Evolutionary conservation across 2,113 vertebrate genomes (phyloP), one percentile per base, ranked within the genome.

Genomic region (Paramisgurnus dabryanus): DNA sequence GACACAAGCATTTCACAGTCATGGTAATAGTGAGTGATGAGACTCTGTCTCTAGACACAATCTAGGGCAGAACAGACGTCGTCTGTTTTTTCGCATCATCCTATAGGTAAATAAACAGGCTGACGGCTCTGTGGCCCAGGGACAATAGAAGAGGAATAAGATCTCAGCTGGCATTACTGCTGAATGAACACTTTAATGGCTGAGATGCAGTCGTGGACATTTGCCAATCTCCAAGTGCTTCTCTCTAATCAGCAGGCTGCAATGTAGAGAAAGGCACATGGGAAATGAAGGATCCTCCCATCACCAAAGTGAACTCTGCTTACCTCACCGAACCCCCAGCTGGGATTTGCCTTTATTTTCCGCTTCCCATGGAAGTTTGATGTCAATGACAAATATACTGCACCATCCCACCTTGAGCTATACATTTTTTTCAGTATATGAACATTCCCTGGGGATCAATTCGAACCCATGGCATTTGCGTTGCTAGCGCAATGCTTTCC

Each of bases 171-270:
- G 64, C 55, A 49, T 75, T 74, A 58, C 18, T 60, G 71, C 79
- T 75, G 79, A 76, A 45, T 76, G 72, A 81, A 76, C 71, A 64
- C 41, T 75, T 81, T 81, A 76, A 81, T 81, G 71, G 64, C 78
- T 43, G 53, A 73, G 61, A 61, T 73, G 64, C 43, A 43, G 50
- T 27, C 45, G 22, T 81, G 72, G 80, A 67, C 80, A 22, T 18
- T 67, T 53, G 80, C 80, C 72, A 81, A 61, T 43, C 65, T 18
- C 11, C 22, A 43, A 69, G 72, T 66, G 41, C 79, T 76, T 3
- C 64, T 3, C 64, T 76, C 41, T 75, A 73, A 66, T 72, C 53
- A 58, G 43, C 53, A 60, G 61, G 13, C 55, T 43, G 58, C 27
- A 13, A 22, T 64, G 47, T 7, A 45, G 27, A 50, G 65, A 67